phyloP scores from a whole-genome alignment of 2,797 vertebrate species.

The Acrossocheilus wenchowensis region DNA sequence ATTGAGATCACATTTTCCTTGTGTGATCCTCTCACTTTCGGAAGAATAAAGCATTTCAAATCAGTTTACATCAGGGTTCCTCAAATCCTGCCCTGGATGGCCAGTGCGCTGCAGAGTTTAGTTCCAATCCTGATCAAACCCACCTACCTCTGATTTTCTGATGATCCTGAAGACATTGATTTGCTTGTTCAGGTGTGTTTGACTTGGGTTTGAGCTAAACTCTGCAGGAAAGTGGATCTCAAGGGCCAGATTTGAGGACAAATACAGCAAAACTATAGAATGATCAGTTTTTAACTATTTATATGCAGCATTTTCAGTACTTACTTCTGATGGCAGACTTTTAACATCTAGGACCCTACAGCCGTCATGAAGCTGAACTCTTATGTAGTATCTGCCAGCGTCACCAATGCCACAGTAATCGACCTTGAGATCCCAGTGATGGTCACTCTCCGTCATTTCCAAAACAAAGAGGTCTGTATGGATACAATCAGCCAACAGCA shows the following conservation, averaged over 20 bases:
- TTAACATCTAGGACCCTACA: conserved; percentile 70
- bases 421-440: conserved; percentile 80
- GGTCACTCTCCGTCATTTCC: conserved; percentile 79
- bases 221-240: neutral
- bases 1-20: neutral
- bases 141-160: neutral
- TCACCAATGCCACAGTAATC: conserved; percentile 75
- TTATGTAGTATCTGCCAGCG: conserved; percentile 85
- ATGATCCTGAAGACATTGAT: too few relatives aligned
- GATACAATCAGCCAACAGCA: neutral
- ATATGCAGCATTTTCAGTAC: neutral
- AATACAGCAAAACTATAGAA: neutral
- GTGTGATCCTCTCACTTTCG: neutral
- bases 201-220: neutral
- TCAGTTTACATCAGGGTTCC: neutral
- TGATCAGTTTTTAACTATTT: neutral
- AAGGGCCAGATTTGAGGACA: too few relatives aligned
- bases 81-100: neutral
- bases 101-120: neutral
- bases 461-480: conserved; percentile 66
- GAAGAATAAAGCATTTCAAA: neutral
- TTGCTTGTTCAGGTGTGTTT: neutral
- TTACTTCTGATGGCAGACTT: neutral
- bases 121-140: neutral
- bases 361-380: conserved; percentile 74